Conservation (phyloP, 1,140 invertebrate genomes). For the Eriosoma lanigerum region DNA sequence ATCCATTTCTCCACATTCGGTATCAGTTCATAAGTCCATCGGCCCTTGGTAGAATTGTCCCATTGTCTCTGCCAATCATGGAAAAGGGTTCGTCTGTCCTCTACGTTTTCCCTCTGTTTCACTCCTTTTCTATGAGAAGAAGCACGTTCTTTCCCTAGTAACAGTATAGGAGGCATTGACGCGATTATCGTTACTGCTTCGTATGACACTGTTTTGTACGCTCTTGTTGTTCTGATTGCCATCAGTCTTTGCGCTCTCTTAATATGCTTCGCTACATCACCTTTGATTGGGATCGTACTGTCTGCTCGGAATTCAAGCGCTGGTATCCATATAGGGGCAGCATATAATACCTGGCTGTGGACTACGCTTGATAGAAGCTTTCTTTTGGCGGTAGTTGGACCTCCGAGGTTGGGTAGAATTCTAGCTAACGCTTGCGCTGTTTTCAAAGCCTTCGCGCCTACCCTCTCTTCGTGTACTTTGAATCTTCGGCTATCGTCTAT, state of each 20-base stretch:
- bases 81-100: not conserved
- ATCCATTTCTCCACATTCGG: no score
- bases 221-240: not conserved
- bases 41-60: not conserved
- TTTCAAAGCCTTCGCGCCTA: not conserved
- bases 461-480: not conserved
- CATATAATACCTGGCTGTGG: not conserved
- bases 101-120: not conserved
- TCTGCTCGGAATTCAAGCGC: no score
- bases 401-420: no score
- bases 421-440: not conserved
- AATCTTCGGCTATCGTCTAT: not conserved
- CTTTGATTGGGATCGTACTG: no score
- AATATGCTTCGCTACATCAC: no score
- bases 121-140: not conserved
- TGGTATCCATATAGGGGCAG: not conserved
- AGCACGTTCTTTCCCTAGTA: not conserved
- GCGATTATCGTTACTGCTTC: not conserved
- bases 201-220: not conserved
- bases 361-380: not conserved
- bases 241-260: no score
- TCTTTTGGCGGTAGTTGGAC: no score
- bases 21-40: not conserved
- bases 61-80: not conserved
- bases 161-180: no score